Base-by-base conservation (phyloP, 1,140 invertebrate genomes). In the Scaptomyza hsui region DNA sequence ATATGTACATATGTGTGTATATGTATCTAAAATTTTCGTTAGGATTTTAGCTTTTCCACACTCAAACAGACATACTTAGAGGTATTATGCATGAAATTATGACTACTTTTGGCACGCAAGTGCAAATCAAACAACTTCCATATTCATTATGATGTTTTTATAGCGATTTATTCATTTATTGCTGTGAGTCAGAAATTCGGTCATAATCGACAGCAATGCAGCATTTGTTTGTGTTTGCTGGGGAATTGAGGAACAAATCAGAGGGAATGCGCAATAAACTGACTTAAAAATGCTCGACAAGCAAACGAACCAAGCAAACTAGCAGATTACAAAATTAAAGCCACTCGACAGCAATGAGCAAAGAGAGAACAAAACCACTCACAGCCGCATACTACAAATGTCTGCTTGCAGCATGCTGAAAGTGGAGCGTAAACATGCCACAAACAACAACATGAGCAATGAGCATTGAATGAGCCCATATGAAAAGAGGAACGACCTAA, bases 401-500 rank as follows among this genome's bases (percentile, higher is more conserved):
- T 37, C 53, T 45, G 16, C 37, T 63, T 45, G 18, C 37, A 29
- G 16, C 49, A 21, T 10, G 52, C 21, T 49, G 44, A 57, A 57
- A 29, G 57, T 61, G 65, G 65, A 68, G 64, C 63, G 63, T 49
- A 32, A 60, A 37, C 45, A 47, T 55, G 55, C 63, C 44, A 67
- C 35, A 26, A 44, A 52, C 53, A 48, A 29, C 26, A 29, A 29
- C 26, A 53, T 62, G 59, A 72, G 74, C 52, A 59, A 53, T 53
- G 75, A 55, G 74, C 48, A 61, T 24, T 59, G 52, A 56, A 32
- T 59, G 52, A 56, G 55, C 41, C 79, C 55, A 68, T 68, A 67
- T 62, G 52, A 59, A 64, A 69, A 77, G 81, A 71, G 77, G 81
- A 85, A 85, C 51, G 81, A 85, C 81, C 81, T 69, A 85, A 81